Percentiles rank a stretch among this genome's conserved stretches.
Evolutionary conservation across 2,113 vertebrate species (phyloP).

Genomic region (Amblyornis subalaris): DNA sequence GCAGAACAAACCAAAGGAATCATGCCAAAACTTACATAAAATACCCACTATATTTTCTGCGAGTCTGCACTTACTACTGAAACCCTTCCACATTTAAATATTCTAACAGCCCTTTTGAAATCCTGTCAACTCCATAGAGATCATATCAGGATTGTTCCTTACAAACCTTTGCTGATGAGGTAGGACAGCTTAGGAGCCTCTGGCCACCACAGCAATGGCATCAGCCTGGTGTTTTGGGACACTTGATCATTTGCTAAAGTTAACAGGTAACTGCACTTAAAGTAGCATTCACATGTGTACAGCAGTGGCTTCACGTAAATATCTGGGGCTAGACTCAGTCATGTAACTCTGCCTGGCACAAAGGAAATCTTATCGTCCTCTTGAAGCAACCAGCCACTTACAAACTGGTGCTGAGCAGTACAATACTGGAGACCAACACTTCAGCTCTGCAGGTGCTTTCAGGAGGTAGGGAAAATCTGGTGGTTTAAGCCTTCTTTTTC

Average conservation of each 20-base stretch:
- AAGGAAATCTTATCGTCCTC: background rate
- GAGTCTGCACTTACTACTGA: background rate
- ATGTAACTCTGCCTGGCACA: background rate
- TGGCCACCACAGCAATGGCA: background rate
- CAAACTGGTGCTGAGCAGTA: rapidly evolving
- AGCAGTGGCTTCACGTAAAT: background rate
- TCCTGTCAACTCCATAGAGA: background rate
- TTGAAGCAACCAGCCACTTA: background rate
- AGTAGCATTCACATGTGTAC: background rate
- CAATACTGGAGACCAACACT: background rate
- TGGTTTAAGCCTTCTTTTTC: background rate
- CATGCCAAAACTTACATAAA: background rate
- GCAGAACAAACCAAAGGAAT: background rate
- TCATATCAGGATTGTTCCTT: background rate
- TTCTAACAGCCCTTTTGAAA: background rate
- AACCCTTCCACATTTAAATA: background rate
- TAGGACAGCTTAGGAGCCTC: background rate
- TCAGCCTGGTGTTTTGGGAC: background rate
- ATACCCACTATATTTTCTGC: background rate
- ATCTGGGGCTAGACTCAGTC: background rate
- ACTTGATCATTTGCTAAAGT: rapidly evolving
- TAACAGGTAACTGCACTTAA: background rate
- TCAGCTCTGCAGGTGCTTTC: background rate
- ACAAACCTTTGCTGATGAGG: background rate
- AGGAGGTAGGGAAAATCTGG: background rate